Evolutionary conservation across 2,113 vertebrate genomes (phyloP).

Genomic region (Ailuropoda melanoleuca): DNA sequence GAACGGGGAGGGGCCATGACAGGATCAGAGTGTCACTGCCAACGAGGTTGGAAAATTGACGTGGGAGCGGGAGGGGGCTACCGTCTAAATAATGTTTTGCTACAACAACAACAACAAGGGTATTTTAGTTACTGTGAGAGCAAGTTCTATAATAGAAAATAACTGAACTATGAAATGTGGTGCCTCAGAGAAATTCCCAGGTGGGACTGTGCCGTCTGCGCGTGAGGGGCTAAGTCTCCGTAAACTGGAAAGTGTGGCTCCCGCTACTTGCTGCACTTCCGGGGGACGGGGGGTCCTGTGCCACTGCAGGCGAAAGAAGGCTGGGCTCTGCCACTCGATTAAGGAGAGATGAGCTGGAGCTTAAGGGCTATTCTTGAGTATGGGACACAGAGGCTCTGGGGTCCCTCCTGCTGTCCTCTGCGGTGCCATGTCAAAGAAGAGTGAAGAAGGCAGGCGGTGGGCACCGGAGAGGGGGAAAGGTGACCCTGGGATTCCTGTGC

Average conservation of each 20-base stretch:
- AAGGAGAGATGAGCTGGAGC: background rate
- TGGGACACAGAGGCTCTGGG: background rate
- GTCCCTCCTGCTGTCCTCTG: accelerated
- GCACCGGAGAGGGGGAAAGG: background rate
- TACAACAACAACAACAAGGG: background rate
- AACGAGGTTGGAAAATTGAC: background rate
- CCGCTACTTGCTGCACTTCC: accelerated
- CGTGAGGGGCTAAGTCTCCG: background rate
- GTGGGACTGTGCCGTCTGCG: accelerated
- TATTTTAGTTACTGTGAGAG: background rate
- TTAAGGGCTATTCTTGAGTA: background rate
- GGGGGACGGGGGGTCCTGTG: background rate
- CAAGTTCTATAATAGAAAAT: background rate
- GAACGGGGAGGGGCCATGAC: background rate
- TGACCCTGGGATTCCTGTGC: conserved; percentile 71
- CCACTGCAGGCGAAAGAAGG: background rate
- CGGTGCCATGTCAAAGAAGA: background rate
- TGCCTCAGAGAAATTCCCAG: background rate
- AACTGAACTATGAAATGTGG: background rate
- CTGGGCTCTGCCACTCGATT: background rate
- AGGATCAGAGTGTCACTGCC: background rate
- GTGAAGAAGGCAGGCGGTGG: background rate
- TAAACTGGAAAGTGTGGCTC: background rate
- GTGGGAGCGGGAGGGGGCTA: accelerated
- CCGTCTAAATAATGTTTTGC: background rate